Conservation (phyloP, 2,797 vertebrate species). For the Lepus townsendii region DNA sequence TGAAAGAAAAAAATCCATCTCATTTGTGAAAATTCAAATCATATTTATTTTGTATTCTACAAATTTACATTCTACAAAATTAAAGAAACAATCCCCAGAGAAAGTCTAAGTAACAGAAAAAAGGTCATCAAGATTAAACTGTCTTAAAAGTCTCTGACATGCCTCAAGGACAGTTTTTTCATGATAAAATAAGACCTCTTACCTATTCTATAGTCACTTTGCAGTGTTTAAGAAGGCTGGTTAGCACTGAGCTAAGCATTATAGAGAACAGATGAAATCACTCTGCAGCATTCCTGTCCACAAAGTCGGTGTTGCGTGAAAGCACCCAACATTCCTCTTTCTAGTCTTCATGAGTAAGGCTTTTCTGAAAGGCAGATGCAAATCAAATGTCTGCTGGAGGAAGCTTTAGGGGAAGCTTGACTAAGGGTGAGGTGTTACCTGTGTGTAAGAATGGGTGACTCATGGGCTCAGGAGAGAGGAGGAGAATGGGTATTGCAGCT, state of each 20-base stretch:
- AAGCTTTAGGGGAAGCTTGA: not conserved
- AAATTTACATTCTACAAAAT: not conserved
- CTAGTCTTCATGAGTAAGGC: not conserved
- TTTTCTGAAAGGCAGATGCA: not conserved
- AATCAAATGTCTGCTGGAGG: not conserved
- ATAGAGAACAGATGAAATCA: not conserved
- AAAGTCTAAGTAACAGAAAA: constrained; percentile 1
- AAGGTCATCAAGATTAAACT: not conserved
- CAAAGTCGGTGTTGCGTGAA: not conserved
- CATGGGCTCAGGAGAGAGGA: not conserved
- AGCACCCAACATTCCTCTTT: not conserved
- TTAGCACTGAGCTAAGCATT: not conserved
- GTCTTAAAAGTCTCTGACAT: not conserved
- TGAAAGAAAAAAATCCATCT: constrained; percentile 3
- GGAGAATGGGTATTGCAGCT: not conserved
- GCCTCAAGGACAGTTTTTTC: not conserved
- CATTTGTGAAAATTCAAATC: not conserved
- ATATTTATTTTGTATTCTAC: not conserved
- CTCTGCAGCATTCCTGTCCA: not conserved
- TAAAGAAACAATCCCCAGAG: not conserved
- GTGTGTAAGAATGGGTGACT: not conserved
- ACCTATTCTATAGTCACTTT: not conserved
- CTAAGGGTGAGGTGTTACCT: not conserved
- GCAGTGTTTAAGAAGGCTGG: not conserved
- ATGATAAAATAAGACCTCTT: not conserved